Conservation (phyloP, 2,888 invertebrate species). For the Drosophila austrosaltans region DNA sequence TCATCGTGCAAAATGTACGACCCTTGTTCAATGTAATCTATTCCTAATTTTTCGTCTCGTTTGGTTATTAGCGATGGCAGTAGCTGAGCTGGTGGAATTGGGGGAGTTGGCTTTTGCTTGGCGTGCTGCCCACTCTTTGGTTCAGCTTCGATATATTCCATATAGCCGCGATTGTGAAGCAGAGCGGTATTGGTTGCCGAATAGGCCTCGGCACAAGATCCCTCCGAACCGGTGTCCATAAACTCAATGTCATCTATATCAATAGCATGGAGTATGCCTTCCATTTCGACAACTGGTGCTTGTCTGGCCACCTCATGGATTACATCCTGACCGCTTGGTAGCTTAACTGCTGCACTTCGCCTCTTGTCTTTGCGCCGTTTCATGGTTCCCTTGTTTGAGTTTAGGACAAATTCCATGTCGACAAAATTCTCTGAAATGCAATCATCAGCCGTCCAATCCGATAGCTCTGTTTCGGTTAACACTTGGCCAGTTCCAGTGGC, state of each 20-base stretch:
- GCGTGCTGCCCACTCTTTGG: conserved; percentile 28
- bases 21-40: conserved; percentile 86
- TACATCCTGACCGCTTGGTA: conserved; percentile 75
- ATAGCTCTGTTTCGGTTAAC: conserved; percentile 93
- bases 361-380: conserved; percentile 81
- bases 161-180: conserved; percentile 87
- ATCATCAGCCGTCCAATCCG: conserved; percentile 94
- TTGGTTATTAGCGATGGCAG: conserved; percentile 60
- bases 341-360: conserved; percentile 74
- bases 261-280: conserved; percentile 83
- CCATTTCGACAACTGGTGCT: conserved; percentile 80
- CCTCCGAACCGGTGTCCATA: conserved; percentile 93
- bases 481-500: conserved; percentile 86
- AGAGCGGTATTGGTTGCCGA: conserved; percentile 85
- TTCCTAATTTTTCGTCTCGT: conserved; percentile 84
- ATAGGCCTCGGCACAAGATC: conserved; percentile 88
- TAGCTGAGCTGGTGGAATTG: neutral
- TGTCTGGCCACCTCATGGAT: conserved; percentile 68
- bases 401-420: conserved; percentile 86
- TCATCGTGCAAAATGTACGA: conserved; percentile 82
- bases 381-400: conserved; percentile 84
- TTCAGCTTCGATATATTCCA: conserved; percentile 86
- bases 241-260: conserved; percentile 92
- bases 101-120: conserved; percentile 21
- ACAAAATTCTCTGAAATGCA: conserved; percentile 90